Evolutionary conservation across 2,113 vertebrate genomes (phyloP), one percentile per base, ranked within the genome.

Genomic region (Lipophrys pholis): DNA sequence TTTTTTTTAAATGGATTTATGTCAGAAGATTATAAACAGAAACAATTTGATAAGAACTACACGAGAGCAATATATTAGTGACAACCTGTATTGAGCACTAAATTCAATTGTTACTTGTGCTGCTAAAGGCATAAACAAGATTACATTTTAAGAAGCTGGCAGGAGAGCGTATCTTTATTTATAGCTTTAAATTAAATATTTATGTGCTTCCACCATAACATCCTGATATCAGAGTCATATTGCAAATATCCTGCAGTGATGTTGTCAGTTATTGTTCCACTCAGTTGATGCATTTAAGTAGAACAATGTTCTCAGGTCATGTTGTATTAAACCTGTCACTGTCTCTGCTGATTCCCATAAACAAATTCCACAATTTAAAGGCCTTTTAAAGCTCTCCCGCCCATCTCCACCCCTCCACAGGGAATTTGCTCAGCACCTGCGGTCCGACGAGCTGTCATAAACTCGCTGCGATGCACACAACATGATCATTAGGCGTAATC

Each of bases 291-390:
- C 57, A 11, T 17, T 30, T 15, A 48, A 46, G 45, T 36, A 7
- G 9, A 17, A 30, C 46, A 73, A 35, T 46, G 64, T 49, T 80
- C 52, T 56, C n/a, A 58, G 38, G 68, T 76, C 21, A 30, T 5
- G 3, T 11, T 6, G 50, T 41, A 35, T 61, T 76, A 67, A 76
- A 76, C n/a, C 59, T 61, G 69, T 61, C 73, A 68, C 43, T 21
- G 1, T 48, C 12, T 6, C 21, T 7, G 41, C 48, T 71, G 17
- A 66, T 56, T 76, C 58, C 30, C 41, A 68, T 67, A 80, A 80
- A 81, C 48, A 41, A 76, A 85, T 78, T 78, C 60, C 73, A 78
- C 14, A 65, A 39, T 81, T 81, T 61, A 79, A 76, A 74, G 50
- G 11, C 39, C 40, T 81, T 80, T 59, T 60, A 69, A 68, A 76